Percentiles rank a stretch among this genome's conserved stretches.
Conservation (phyloP, 1,140 invertebrate species). For the Drosophila watanabei region DNA sequence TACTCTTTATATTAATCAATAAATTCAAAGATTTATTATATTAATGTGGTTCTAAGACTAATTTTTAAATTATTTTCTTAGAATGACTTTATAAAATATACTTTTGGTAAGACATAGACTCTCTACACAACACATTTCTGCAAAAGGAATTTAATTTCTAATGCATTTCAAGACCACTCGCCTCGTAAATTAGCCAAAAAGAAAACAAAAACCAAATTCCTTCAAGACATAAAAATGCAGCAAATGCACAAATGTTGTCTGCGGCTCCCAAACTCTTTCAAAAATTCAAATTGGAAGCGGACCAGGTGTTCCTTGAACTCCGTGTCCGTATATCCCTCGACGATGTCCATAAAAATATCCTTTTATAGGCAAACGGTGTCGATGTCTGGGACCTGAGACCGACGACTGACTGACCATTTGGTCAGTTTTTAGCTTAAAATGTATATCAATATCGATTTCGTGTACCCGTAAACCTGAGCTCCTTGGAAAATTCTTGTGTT, state of each 20-base stretch:
- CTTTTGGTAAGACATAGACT: too few relatives aligned
- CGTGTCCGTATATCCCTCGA: constrained; percentile 14
- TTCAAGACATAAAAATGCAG: constrained; percentile 53
- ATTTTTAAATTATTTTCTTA: not conserved
- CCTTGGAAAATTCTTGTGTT: constrained; percentile 4
- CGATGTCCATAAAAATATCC: constrained; percentile 75
- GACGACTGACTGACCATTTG: constrained; percentile 42
- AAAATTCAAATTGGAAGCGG: constrained; percentile 65
- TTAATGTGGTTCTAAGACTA: too few relatives aligned
- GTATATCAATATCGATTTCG: constrained; percentile 72
- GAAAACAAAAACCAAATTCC: constrained; percentile 25
- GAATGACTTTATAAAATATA: not conserved
- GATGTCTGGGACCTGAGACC: constrained; percentile 49
- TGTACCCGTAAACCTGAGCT: constrained; percentile 47
- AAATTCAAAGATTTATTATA: too few relatives aligned
- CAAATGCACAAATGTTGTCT: constrained; percentile 50
- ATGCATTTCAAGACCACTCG: constrained; percentile 3
- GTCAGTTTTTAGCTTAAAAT: constrained; percentile 59
- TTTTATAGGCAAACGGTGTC: constrained; percentile 68
- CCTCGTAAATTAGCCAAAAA: constrained; percentile 60
- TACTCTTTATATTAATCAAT: too few relatives aligned
- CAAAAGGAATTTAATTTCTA: not conserved
- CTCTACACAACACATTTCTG: not conserved
- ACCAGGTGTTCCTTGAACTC: constrained; percentile 64
- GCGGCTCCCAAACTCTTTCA: constrained; percentile 5